A percentile compares a stretch with the other conserved stretches of the same genome.
Conservation (phyloP, 1,140 invertebrate genomes). For the Leptonema lineaticorne region DNA sequence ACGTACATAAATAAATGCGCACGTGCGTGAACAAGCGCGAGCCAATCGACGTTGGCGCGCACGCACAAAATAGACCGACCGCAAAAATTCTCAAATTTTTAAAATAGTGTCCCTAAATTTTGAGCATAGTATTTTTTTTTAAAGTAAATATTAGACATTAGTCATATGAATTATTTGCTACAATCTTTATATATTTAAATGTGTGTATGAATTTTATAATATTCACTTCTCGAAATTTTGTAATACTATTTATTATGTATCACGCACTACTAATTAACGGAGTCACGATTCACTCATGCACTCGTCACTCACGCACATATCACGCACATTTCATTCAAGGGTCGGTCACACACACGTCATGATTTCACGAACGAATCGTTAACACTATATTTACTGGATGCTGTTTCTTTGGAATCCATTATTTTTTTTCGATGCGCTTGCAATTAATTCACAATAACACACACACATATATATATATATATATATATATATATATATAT, state of each 20-base stretch:
- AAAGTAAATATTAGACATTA: constrained; percentile 41
- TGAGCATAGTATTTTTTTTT: constrained; percentile 42
- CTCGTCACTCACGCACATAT: neutral
- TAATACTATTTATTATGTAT: constrained; percentile 4
- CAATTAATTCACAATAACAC: no score
- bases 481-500: neutral
- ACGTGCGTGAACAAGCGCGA: neutral
- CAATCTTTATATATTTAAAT: constrained; percentile 28
- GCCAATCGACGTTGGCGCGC: neutral
- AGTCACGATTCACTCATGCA: neutral
- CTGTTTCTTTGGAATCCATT: no score
- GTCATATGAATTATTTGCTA: constrained; percentile 36
- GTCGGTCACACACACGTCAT: no score
- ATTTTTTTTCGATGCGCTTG: neutral
- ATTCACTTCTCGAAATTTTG: neutral
- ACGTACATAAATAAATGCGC: neutral
- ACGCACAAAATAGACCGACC: constrained; percentile 21
- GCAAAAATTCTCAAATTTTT: constrained; percentile 24
- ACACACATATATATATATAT: no score
- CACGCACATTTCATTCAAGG: no score
- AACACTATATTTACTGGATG: no score
- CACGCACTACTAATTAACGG: constrained; percentile 4
- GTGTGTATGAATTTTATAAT: constrained; percentile 5
- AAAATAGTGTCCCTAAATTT: constrained; percentile 42
- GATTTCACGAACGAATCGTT: no score